These are phyloP conservation scores for Grallaria varia DNA, from an alignment of 2,113 vertebrate genomes.

Conservation along the genomic window DNA sequence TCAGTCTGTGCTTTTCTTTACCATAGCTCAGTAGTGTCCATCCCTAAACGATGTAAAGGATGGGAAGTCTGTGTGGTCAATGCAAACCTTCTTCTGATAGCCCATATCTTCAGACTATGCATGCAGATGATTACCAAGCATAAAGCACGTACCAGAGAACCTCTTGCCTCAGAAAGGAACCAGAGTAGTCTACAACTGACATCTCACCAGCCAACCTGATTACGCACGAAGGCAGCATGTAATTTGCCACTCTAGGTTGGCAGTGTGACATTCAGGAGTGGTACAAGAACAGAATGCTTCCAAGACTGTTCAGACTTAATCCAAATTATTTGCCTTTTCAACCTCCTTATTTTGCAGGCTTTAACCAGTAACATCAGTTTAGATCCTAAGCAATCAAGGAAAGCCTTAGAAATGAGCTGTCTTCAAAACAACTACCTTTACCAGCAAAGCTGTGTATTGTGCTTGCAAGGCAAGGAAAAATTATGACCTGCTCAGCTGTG, in stretches of 20 bases:
- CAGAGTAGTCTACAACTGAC: not conserved
- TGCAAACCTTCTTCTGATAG: not conserved
- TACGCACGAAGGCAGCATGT: not conserved
- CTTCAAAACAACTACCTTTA: not conserved
- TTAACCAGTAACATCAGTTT: not conserved
- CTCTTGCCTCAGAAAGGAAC: not conserved
- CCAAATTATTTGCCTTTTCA: not conserved
- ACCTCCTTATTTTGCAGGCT: not conserved
- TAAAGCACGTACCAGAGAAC: not conserved
- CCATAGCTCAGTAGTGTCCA: not conserved
- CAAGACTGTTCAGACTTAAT: not conserved
- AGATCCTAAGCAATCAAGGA: not conserved
- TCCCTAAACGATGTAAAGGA: not conserved
- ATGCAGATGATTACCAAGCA: not conserved
- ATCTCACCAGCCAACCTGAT: not conserved
- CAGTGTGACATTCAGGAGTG: not conserved
- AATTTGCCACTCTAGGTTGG: not conserved
- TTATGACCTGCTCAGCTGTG: not conserved
- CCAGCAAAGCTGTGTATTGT: not conserved
- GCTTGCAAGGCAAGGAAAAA: not conserved
- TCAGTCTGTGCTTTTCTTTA: not conserved
- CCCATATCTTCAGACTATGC: not conserved
- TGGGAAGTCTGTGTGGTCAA: not conserved
- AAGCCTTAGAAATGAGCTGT: not conserved
- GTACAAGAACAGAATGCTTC: not conserved